These are phyloP conservation scores for Micrastur ruficollis DNA, from an alignment of 2,797 vertebrate species.

Conservation along the genomic window DNA sequence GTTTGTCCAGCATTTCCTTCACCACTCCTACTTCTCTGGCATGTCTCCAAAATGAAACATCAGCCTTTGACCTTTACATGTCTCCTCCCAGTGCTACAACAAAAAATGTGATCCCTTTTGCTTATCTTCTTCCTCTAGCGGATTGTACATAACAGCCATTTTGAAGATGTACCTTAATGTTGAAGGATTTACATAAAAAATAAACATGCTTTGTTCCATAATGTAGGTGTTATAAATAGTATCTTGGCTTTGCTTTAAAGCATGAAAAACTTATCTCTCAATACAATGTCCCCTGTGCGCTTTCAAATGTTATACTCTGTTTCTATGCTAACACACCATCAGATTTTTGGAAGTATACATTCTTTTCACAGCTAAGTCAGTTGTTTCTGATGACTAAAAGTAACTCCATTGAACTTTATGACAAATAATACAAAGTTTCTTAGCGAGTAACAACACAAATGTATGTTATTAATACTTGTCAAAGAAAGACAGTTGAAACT, in stretches of 20 bases:
- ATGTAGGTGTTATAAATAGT: neutral
- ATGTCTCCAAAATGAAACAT: neutral
- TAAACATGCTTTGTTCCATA: neutral
- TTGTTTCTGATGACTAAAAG: neutral
- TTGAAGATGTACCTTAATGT: neutral
- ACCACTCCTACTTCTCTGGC: neutral
- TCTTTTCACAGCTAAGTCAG: neutral
- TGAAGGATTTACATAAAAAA: neutral
- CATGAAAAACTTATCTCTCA: neutral
- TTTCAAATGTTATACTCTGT: neutral
- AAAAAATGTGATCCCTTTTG: neutral
- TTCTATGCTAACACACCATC: neutral
- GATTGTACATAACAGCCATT: neutral
- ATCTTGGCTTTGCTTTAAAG: neutral
- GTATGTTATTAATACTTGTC: neutral
- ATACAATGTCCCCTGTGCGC: neutral
- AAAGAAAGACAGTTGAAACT: neutral
- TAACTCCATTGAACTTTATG: neutral
- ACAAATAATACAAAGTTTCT: neutral
- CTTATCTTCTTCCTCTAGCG: neutral
- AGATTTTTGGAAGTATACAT: neutral
- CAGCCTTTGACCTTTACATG: neutral
- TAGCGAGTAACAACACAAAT: neutral
- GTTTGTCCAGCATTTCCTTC: neutral
- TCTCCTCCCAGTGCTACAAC: neutral